Evolutionary conservation across 2,113 vertebrate species (phyloP).

Genomic region (Rhagologus leucostigma): DNA sequence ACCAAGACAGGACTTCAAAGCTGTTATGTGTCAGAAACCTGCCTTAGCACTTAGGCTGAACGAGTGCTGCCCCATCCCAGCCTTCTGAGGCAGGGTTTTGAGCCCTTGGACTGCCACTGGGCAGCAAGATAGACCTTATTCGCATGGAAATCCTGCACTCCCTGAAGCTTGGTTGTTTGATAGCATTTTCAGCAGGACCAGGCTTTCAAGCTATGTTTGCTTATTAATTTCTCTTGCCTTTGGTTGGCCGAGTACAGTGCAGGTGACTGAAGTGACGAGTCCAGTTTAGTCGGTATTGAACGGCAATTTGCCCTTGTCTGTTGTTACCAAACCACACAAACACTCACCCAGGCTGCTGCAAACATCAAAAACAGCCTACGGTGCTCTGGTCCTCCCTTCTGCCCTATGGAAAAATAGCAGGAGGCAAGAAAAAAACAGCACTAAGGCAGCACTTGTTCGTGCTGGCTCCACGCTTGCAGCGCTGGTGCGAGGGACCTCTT

Average conservation of each 20-base stretch:
- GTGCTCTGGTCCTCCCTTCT: background rate
- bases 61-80: rapidly evolving
- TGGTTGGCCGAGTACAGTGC: rapidly evolving
- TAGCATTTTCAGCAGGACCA: background rate
- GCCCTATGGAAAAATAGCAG: background rate
- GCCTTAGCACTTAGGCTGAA: background rate
- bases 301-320: background rate
- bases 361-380: background rate
- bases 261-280: background rate
- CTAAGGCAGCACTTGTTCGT: background rate
- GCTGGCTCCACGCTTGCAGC: rapidly evolving
- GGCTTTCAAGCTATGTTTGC: background rate
- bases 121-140: background rate
- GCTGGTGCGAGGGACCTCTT: rapidly evolving
- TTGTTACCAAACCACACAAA: background rate
- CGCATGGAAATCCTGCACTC: background rate
- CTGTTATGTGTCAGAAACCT: background rate
- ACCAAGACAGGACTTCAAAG: background rate
- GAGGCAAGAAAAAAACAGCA: background rate
- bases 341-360: background rate
- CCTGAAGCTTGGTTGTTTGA: background rate
- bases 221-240: background rate
- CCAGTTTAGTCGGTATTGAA: background rate
- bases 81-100: rapidly evolving
- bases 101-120: background rate